These are phyloP conservation scores for Crotalus tigris DNA, from an alignment of 2,113 vertebrate species.

Conservation along the genomic window DNA sequence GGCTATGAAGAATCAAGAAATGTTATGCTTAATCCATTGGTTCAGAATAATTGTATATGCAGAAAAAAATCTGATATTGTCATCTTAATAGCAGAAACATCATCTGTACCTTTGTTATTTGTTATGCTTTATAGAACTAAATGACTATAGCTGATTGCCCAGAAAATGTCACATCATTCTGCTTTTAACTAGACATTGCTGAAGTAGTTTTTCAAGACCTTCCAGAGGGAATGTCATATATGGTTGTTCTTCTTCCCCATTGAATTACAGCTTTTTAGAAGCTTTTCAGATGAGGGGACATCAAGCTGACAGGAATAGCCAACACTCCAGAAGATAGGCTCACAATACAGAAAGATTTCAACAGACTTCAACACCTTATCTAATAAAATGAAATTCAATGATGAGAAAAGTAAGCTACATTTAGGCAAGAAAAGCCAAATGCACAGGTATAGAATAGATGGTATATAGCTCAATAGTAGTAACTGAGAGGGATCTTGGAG, in stretches of 20 bases:
- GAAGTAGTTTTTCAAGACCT: neutral
- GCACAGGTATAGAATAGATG: neutral
- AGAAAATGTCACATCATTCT: neutral
- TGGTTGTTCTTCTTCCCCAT: neutral
- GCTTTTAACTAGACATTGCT: slow-evolving; percentile 1
- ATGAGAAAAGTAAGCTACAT: neutral
- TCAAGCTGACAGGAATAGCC: neutral
- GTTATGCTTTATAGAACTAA: slow-evolving; percentile 27
- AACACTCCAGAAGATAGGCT: neutral
- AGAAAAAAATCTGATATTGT: neutral
- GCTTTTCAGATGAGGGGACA: neutral
- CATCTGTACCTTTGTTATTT: neutral
- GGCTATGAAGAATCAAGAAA: neutral
- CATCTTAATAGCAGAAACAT: neutral
- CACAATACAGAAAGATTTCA: neutral
- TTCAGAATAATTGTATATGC: neutral
- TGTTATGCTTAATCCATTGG: slow-evolving; percentile 12
- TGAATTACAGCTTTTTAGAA: neutral
- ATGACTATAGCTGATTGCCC: neutral
- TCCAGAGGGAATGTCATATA: neutral
- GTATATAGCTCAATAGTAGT: neutral
- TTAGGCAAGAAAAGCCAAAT: neutral
- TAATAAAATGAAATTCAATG: neutral
- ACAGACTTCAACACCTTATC: neutral
- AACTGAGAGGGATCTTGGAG: neutral